Evolutionary conservation across 2,888 invertebrate species (phyloP).

Genomic region (Thereva unica): DNA sequence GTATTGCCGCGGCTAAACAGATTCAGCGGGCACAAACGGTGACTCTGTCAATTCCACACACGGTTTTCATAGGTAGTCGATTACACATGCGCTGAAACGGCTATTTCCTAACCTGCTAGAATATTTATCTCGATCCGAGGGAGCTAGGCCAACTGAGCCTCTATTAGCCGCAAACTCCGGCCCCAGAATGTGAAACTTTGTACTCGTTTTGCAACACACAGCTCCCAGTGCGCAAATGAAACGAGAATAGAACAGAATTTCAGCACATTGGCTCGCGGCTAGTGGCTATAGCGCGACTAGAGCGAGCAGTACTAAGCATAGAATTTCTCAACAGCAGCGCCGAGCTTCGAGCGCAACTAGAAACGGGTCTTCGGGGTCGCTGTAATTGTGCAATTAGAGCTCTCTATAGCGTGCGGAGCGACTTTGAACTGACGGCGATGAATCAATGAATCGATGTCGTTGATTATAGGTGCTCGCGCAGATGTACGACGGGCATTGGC

Average conservation of each 20-base stretch:
- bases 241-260: slow-evolving; percentile 37
- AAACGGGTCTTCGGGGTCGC: neutral
- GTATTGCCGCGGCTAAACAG: neutral
- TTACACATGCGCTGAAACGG: slow-evolving; percentile 6
- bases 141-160: slow-evolving; percentile 21
- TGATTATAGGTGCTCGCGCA: slow-evolving; percentile 15
- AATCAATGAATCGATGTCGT: slow-evolving; percentile 27
- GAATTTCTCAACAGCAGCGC: slow-evolving; percentile 29
- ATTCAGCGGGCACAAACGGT: neutral
- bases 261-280: slow-evolving; percentile 9
- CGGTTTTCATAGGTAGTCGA: slow-evolving; percentile 18
- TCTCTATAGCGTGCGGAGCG: slow-evolving; percentile 23
- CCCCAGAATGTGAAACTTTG: slow-evolving; percentile 19
- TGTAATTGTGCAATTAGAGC: slow-evolving; percentile 34
- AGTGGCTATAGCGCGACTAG: no score
- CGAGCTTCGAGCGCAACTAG: neutral
- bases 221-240: slow-evolving; percentile 27
- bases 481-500: neutral
- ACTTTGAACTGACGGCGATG: slow-evolving; percentile 19
- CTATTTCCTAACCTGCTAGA: slow-evolving; percentile 32
- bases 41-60: neutral
- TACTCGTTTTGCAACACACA: slow-evolving; percentile 24
- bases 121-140: slow-evolving; percentile 17
- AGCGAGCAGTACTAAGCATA: neutral
- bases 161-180: slow-evolving; percentile 17